A percentile compares a stretch with the other conserved stretches of the same genome.
phyloP scores from a whole-genome alignment of 1,140 invertebrate genomes.

The Drosophila mojavensis region DNA sequence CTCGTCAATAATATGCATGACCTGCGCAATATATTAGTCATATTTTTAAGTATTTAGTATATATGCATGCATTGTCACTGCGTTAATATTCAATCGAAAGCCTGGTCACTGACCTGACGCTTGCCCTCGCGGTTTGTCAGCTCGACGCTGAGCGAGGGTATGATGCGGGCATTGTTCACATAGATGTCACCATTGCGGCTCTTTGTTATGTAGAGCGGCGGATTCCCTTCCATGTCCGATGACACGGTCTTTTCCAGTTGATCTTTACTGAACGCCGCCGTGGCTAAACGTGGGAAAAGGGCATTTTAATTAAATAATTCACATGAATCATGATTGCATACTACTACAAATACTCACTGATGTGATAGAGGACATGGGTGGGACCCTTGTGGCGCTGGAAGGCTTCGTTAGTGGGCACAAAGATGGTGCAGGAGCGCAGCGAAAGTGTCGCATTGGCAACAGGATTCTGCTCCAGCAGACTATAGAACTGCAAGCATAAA shows the following conservation, averaged over 20 bases:
- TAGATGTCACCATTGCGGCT: conserved; percentile 89
- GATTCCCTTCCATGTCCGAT: conserved; percentile 91
- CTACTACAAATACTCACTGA: conserved; percentile 88
- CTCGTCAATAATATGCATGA: conserved; percentile 92
- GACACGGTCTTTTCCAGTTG: conserved; percentile 88
- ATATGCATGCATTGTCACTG: background rate
- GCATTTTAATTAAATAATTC: conserved; percentile 39
- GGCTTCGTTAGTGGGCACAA: conserved; percentile 91
- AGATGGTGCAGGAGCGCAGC: conserved; percentile 89
- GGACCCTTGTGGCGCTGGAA: conserved; percentile 88
- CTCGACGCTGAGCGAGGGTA: conserved; percentile 88
- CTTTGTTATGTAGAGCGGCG: conserved; percentile 91
- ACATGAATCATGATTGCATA: conserved; percentile 1
- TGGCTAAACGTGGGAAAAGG: conserved; percentile 85
- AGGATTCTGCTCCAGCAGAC: conserved; percentile 87
- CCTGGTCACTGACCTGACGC: conserved; percentile 87
- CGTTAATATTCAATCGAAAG: background rate
- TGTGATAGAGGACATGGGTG: conserved; percentile 90
- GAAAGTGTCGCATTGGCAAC: conserved; percentile 88
- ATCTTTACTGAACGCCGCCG: conserved; percentile 88
- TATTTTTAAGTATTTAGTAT: background rate
- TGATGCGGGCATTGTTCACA: conserved; percentile 92
- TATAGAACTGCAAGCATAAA: conserved; percentile 88
- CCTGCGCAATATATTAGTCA: conserved; percentile 84
- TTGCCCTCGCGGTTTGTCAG: conserved; percentile 86